phyloP scores from a whole-genome alignment of 2,888 invertebrate genomes.

The Stramonita haemastoma region DNA sequence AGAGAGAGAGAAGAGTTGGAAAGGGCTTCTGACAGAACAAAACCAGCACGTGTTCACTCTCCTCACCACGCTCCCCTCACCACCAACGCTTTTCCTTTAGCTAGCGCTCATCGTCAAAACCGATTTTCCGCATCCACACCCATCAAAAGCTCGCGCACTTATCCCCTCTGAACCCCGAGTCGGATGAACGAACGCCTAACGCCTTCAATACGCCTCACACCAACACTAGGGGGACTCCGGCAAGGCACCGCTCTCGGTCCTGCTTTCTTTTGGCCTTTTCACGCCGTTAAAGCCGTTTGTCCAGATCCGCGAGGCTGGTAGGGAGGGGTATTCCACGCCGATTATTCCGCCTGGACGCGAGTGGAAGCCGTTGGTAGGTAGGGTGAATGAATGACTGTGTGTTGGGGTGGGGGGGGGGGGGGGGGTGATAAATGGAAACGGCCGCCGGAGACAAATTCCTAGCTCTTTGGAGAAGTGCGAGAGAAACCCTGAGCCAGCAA shows the following conservation, averaged over 20 bases:
- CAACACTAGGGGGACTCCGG: neutral
- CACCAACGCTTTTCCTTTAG: neutral
- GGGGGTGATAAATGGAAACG: slow-evolving; percentile 10
- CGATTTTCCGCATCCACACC: slow-evolving; percentile 35
- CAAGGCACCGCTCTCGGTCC: neutral
- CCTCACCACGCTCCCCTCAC: neutral
- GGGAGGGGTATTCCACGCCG: slow-evolving; percentile 38
- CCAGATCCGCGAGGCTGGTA: slow-evolving; percentile 6
- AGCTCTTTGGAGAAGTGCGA: neutral
- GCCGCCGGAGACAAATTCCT: neutral
- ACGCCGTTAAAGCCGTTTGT: neutral
- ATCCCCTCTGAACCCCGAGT: slow-evolving; percentile 19
- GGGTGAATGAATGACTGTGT: neutral
- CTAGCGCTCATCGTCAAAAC: slow-evolving; percentile 38
- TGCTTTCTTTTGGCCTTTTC: slow-evolving; percentile 27
- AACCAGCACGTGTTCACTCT: slow-evolving; percentile 14
- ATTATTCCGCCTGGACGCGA: slow-evolving; percentile 34
- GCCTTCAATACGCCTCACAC: slow-evolving; percentile 28
- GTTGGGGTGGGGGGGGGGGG: neutral
- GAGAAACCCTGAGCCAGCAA: neutral
- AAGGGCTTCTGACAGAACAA: too few relatives aligned
- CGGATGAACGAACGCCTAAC: slow-evolving; percentile 34
- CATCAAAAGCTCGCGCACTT: slow-evolving; percentile 39
- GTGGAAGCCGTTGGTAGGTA: slow-evolving; percentile 22
- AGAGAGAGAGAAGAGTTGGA: neutral